Evolutionary conservation across 2,888 invertebrate species (phyloP).

Genomic region (Drosophila suboccidentalis): DNA sequence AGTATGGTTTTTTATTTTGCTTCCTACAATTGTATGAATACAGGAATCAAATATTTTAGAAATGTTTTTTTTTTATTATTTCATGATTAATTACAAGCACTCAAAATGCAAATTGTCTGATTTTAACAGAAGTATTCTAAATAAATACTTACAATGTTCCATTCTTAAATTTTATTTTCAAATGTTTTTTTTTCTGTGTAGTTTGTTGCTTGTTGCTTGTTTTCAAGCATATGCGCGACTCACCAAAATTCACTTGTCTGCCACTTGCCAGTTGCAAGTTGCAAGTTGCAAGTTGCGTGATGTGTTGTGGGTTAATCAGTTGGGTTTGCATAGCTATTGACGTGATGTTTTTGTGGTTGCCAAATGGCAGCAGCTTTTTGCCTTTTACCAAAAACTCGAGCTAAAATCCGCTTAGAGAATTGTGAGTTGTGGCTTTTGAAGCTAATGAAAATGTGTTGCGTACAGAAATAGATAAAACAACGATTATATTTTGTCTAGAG

Average conservation of each 20-base stretch:
- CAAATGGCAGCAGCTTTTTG: constrained; percentile 9
- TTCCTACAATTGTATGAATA: too few relatives aligned
- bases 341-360: constrained; percentile 14
- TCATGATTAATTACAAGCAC: too few relatives aligned
- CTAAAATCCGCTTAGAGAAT: neutral
- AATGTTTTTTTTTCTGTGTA: neutral
- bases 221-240: constrained; percentile 13
- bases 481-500: neutral
- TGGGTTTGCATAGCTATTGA: constrained; percentile 29
- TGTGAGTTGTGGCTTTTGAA: neutral
- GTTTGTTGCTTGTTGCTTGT: neutral
- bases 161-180: neutral
- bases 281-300: constrained; percentile 7
- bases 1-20: neutral
- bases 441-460: neutral
- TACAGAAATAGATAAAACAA: neutral
- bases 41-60: too few relatives aligned
- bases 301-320: constrained; percentile 29
- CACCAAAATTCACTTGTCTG: constrained; percentile 12
- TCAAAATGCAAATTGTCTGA: neutral
- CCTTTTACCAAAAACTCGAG: neutral
- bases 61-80: too few relatives aligned
- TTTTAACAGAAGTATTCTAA: neutral
- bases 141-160: neutral
- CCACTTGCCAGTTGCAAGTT: constrained; percentile 5